Evolutionary conservation across 2,888 invertebrate species (phyloP).

Genomic region (Octodonta nipae): DNA sequence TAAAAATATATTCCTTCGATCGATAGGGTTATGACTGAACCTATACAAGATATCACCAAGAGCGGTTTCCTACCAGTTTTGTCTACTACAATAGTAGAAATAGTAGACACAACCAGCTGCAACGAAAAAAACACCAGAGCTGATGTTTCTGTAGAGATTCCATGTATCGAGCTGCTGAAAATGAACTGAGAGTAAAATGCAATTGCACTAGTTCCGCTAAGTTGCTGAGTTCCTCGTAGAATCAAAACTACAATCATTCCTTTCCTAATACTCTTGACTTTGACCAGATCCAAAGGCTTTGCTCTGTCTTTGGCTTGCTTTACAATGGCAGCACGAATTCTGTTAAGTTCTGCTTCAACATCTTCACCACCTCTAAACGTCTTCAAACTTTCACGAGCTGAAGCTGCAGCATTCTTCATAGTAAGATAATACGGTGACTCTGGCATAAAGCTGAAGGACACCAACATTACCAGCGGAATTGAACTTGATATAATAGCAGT

Average conservation of each 20-base stretch:
- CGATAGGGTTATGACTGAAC: conserved; percentile 30
- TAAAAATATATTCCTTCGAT: conserved; percentile 33
- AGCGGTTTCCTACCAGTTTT: conserved; percentile 47
- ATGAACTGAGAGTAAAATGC: conserved; percentile 31
- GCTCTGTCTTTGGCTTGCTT: conserved; percentile 29
- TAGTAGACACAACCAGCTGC: conserved; percentile 3
- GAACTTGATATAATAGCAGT: conserved; percentile 5
- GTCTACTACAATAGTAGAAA: conserved; percentile 42
- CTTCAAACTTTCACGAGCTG: conserved; percentile 46
- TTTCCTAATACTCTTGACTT: conserved; percentile 18
- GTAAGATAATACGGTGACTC: conserved; percentile 56
- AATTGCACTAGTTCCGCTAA: conserved; percentile 32
- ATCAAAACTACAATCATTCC: conserved; percentile 28
- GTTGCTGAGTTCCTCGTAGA: conserved; percentile 38
- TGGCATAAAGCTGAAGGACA: too few species aligned
- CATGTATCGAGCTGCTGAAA: conserved; percentile 27
- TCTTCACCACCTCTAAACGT: conserved; percentile 45
- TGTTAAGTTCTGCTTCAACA: conserved; percentile 37
- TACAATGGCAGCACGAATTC: conserved; percentile 37
- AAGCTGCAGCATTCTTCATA: conserved; percentile 40
- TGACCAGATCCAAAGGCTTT: conserved; percentile 34
- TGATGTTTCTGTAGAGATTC: conserved; percentile 24
- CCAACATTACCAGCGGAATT: conserved; percentile 42
- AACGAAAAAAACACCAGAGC: conserved; percentile 34
- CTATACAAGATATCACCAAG: conserved; percentile 41